A percentile compares a stretch with the other conserved stretches of the same genome.
phyloP scores from a whole-genome alignment of 2,888 invertebrate genomes.

The Iphiclides podalirius region DNA sequence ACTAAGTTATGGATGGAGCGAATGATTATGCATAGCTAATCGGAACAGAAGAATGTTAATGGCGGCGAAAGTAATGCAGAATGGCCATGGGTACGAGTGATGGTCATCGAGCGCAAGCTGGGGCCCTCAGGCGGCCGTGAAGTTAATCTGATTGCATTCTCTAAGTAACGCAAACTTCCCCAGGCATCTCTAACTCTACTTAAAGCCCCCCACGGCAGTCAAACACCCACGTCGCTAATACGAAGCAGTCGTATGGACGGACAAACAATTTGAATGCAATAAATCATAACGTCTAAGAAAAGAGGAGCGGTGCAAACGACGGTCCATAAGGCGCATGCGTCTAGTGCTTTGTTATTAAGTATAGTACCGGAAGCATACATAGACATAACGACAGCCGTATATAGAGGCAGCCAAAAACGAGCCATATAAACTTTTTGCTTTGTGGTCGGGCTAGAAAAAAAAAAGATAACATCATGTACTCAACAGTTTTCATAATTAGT shows the following conservation, averaged over 20 bases:
- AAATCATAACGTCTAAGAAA: slow-evolving; percentile 38
- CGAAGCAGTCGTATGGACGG: slow-evolving; percentile 56
- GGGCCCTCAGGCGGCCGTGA: slow-evolving; percentile 28
- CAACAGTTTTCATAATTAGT: slow-evolving; percentile 46
- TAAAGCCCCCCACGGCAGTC: slow-evolving; percentile 30
- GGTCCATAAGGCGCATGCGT: slow-evolving; percentile 54
- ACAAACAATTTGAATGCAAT: slow-evolving; percentile 53
- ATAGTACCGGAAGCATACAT: slow-evolving; percentile 76
- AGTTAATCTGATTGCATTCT: not conserved
- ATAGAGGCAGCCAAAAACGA: slow-evolving; percentile 78
- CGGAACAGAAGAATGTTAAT: slow-evolving; percentile 26
- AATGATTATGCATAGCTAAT: slow-evolving; percentile 46
- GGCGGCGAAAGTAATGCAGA: slow-evolving; percentile 38
- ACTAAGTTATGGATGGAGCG: slow-evolving; percentile 46
- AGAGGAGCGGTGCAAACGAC: slow-evolving; percentile 41
- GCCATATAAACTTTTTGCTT: slow-evolving; percentile 77
- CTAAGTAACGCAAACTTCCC: slow-evolving; percentile 29
- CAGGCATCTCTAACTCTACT: slow-evolving; percentile 30
- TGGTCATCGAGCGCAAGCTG: slow-evolving; percentile 37
- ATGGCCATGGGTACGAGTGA: slow-evolving; percentile 40
- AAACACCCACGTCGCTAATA: slow-evolving; percentile 31
- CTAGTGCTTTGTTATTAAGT: slow-evolving; percentile 59
- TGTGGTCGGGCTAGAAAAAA: slow-evolving; percentile 77
- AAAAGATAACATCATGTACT: slow-evolving; percentile 68
- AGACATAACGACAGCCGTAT: slow-evolving; percentile 77